Conservation (phyloP, 2,888 invertebrate genomes). For the Drosophila atripex region DNA sequence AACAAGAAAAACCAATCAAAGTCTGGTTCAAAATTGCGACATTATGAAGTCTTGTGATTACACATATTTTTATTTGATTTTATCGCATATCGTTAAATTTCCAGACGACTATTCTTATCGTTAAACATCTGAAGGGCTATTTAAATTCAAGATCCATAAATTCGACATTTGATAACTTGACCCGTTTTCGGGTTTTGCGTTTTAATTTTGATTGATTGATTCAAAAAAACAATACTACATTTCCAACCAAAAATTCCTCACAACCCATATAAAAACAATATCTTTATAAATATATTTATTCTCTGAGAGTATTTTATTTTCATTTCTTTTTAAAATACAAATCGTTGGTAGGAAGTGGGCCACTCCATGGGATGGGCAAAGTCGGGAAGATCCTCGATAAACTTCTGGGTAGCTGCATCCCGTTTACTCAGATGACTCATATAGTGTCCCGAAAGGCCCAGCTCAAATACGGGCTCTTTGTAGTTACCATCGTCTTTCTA, state of each 20-base stretch:
- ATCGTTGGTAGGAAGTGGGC: slow-evolving; percentile 84
- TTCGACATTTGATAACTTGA: neutral
- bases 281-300: neutral
- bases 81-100: neutral
- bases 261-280: neutral
- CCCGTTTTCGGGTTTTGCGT: neutral
- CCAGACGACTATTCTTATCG: neutral
- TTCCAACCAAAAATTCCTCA: too few species aligned
- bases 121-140: neutral
- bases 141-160: neutral
- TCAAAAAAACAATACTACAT: neutral
- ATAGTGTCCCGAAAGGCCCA: slow-evolving; percentile 84
- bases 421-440: slow-evolving; percentile 78
- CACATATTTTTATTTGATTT: neutral
- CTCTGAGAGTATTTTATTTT: neutral
- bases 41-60: neutral
- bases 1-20: neutral
- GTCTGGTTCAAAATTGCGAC: neutral
- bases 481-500: slow-evolving; percentile 61
- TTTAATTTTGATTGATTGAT: neutral
- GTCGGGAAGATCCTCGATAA: slow-evolving; percentile 80
- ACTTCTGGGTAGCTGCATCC: slow-evolving; percentile 83
- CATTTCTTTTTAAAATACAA: slow-evolving; percentile 61
- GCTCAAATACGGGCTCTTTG: slow-evolving; percentile 74
- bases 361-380: slow-evolving; percentile 85